Base-by-base conservation (phyloP, 2,113 vertebrate species). In the Tympanuchus pallidicinctus region DNA sequence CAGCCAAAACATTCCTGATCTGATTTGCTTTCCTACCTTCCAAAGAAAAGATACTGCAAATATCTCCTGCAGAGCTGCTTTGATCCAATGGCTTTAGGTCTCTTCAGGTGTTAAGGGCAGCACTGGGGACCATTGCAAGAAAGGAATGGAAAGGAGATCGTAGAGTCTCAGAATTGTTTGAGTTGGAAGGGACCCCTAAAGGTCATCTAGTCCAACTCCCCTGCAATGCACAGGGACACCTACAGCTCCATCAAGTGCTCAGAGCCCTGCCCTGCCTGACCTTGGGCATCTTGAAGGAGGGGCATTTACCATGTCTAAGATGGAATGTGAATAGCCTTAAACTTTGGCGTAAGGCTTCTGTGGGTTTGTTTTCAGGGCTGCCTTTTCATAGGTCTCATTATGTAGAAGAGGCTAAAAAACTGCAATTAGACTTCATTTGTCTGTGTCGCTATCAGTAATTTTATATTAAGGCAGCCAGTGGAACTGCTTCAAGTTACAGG, bases 291-390 rank as follows among this genome's bases (percentile, higher is more conserved):
- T 54, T 54, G 25, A 54, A 54, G 52, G 52, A 54, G 52, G 15
- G 15, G 27, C 52, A 54, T 54, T 27, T 54, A 54, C 52, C 52
- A 17, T 27, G 27, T 30, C 27, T 21, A 57, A 18, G 54, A 32
- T 30, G 56, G 43, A 67, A 85, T 74, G 70, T 81, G 70, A 75
- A 83, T 84, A 82, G 6, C 34, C n/a, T 84, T 81, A 48, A 81
- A 69, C 52, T 90, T 77, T 40, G 13, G 2, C 28, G 3, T 72
- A 24, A 71, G 60, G 7, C 25, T 63, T 64, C 13, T 19, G 18
- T 21, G 64, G 63, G 19, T 71, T 86, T 82, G 56, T 89, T 94
- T 95, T 82, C 74, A 84, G 66, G 56, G 56, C 52, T 84, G 15
- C 30, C 42, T 72, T 83, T 47, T 15, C 43, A 17, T 52, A 77